Evolutionary conservation across 2,888 invertebrate species (phyloP), one percentile per base, ranked within the genome.

Genomic region (Caenorhabditis japonica): DNA sequence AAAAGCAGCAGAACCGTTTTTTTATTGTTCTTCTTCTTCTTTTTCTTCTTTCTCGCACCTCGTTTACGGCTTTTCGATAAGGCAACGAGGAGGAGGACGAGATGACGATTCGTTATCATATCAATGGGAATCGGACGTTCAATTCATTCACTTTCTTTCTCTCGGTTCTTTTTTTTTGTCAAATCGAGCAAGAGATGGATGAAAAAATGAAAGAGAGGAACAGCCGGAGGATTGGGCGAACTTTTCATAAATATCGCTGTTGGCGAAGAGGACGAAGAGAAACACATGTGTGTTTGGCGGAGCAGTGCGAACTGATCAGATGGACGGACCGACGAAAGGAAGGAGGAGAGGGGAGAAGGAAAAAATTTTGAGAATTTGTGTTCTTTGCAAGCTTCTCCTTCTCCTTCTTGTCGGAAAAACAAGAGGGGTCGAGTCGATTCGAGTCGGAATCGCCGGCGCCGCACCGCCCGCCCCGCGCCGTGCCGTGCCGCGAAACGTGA

Each of bases 41-140:
- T n/a, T n/a, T 64, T 64, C 55, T 64, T 64, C 55, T 64, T 64
- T 55, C 47, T 64, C 64, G 55, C 39, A 49, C 55, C 64, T 47
- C 44, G n/a, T 64, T 64, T 64, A 64, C 55, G 41, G 55, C 47
- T 55, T 64, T 64, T 39, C 33, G 64, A 55, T 55, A 55, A 64
- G 39, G 30, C 43, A 39, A 5, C 23, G 19, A 15, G 41, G n/a
- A n/a, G 41, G 30, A 60, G 23, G 47, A 27, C 25, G 53, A 17
- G 55, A 55, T 30, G 55, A 33, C 27, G 15, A 3, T 12, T 41
- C 39, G 19, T 43, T 52, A 52, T 38, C 47, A 55, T 27, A 25
- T 10, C 12, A 47, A 30, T 30, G 44, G 13, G 25, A 23, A 23
- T n/a, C 10, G 30, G 10, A 10, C 30, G 30, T 30, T 30, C 30